Base-by-base conservation (phyloP, 2,797 vertebrate species). In the Neosilurus hyrtlii region DNA sequence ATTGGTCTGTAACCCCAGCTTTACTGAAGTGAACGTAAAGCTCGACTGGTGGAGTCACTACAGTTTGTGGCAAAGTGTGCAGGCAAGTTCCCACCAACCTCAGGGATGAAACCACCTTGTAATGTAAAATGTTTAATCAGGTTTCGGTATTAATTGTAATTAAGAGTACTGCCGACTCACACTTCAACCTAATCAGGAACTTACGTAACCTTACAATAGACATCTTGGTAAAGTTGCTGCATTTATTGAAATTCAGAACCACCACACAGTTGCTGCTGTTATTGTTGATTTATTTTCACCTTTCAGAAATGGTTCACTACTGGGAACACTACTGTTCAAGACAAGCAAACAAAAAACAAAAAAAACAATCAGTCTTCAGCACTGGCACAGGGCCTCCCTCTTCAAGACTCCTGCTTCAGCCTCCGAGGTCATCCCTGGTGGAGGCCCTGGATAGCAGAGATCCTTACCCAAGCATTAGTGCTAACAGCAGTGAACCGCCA, bases 201-300 rank as follows among this genome's bases (percentile, higher is more conserved):
- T 24, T 0, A 51, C 4, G 24, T 4, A 1, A 71, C 22, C n/a
- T 51, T n/a, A 22, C 16, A 20, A 66, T 35, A 35, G 8, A 66
- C 11, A 72, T 9, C n/a, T 73, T 9, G 15, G 37, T n/a, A 5
- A 4, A 22, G n/a, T 24, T 3, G 15, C 3, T 24, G 37, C 12
- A 52, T 24, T 51, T n/a, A 51, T 4, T 14, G 18, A 43, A 63
- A n/a, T 12, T 1, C 37, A 43, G 22, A 73, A 37, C 11, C 49
- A 80, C 12, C 68, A 65, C 15, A 67, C 57, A 26, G 81, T 20
- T 22, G 80, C 65, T 94, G 93, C 92, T 93, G 83, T 72, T 83
- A 87, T 90, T 81, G 86, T 87, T 77, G 6, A 59, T 75, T 72
- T 93, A 94, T 94, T 90, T 93, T 91, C 90, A 15, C 24, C n/a